A percentile compares a stretch with the other conserved stretches of the same genome.
These are phyloP conservation scores for Alligator sinensis DNA, from an alignment of 2,113 vertebrate genomes.

Conservation along the genomic window DNA sequence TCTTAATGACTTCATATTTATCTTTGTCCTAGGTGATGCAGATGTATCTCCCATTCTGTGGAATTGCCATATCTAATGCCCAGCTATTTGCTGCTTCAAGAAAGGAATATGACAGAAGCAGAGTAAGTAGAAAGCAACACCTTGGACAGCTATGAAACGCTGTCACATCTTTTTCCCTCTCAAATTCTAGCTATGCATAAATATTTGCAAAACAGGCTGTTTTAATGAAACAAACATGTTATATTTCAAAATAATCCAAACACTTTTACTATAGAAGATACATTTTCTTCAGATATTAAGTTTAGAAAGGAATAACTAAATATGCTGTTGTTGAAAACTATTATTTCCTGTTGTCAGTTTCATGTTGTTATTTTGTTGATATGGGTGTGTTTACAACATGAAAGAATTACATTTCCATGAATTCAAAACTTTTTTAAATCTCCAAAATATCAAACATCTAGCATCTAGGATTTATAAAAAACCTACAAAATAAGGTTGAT, in stretches of 20 bases:
- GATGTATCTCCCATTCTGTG: constrained; percentile 99
- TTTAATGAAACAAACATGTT: background rate
- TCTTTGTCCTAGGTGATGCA: constrained; percentile 91
- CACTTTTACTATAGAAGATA: background rate
- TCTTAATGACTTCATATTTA: constrained; percentile 28
- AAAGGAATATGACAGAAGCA: constrained; percentile 98
- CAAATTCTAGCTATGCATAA: background rate
- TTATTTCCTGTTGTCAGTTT: constrained; percentile 21
- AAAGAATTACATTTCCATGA: background rate
- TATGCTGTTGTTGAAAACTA: background rate
- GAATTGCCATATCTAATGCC: constrained; percentile 97
- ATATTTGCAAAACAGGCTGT: constrained; percentile 1
- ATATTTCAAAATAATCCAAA: background rate
- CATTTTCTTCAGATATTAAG: background rate
- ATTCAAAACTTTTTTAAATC: background rate
- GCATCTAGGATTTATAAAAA: background rate
- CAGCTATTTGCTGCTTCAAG: constrained; percentile 97
- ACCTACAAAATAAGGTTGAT: constrained; percentile 11
- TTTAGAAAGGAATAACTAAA: background rate
- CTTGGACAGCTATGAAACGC: background rate
- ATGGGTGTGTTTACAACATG: background rate
- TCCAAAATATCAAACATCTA: background rate
- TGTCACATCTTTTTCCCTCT: background rate
- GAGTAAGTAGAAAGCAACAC: constrained; percentile 84
- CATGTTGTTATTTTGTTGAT: background rate